Evolutionary conservation across 35 echinoderm and acorn worm species (phyloP), one percentile per base, ranked within the genome.

Genomic region (Ptychodera flava): DNA sequence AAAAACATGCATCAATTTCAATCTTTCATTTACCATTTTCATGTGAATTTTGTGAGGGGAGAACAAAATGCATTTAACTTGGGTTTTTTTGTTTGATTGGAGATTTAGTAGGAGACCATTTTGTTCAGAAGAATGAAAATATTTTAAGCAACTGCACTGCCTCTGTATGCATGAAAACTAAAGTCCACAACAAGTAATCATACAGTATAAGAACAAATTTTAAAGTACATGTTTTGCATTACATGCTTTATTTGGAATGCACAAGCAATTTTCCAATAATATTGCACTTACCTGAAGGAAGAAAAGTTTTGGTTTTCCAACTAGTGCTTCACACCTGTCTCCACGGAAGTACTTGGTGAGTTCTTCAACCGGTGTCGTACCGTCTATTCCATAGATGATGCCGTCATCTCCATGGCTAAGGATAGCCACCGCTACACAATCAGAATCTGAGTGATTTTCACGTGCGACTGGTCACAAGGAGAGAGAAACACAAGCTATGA

Each of bases 241-340:
- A 77, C 15, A 15, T 15, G n/a, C 75, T 77, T 15, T 77, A 15
- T 28, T 82, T 32, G 10, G 16, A 34, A 27, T 27, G 2, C 32
- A 34, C 15, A 27, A 10, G 16, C 28, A 37, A 12, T 34, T 15
- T 38, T 38, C 16, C 30, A 27, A 31, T 31, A 78, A n/a, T n/a
- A n/a, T n/a, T n/a, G n/a, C n/a, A n/a, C n/a, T 78, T 77, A 93
- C 92, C 92, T 93, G 92, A 32, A 93, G 78, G 45, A 93, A 90
- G 85, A 93, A 93, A 6, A 93, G 33, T 83, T 93, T 93, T 1
- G 92, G 92, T 84, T 93, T 93, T 22, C 92, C 92, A 14, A 82
- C 85, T 15, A 93, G 79, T 34, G 88, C 76, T 15, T 79, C 88
- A 35, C 92, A 93, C 29, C 28, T 35, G 75, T 90, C 35, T 34